A percentile compares a stretch with the other conserved stretches of the same genome.
These are phyloP conservation scores for Drosophila carrolli DNA, from an alignment of 1,140 invertebrate genomes.

Conservation along the genomic window DNA sequence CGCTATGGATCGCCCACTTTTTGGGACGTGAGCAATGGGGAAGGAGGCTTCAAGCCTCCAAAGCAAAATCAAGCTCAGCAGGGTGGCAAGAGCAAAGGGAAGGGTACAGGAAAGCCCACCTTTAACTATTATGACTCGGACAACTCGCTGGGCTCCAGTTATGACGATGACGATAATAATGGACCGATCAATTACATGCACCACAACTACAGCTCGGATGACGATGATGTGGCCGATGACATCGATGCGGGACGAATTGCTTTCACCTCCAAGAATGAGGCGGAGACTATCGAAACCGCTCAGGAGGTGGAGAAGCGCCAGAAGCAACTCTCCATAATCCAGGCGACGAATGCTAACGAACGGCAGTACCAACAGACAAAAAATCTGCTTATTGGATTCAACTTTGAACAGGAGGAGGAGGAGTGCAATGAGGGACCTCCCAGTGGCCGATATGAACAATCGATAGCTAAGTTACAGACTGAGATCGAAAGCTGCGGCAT, in stretches of 20 bases:
- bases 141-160: slow-evolving; percentile 74
- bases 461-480: slow-evolving; percentile 70
- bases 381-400: slow-evolving; percentile 76
- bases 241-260: slow-evolving; percentile 87
- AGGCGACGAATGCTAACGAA: slow-evolving; percentile 83
- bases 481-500: slow-evolving; percentile 76
- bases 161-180: slow-evolving; percentile 57
- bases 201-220: slow-evolving; percentile 55
- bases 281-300: slow-evolving; percentile 91
- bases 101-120: slow-evolving; percentile 29
- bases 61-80: slow-evolving; percentile 13
- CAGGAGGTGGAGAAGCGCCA: slow-evolving; percentile 80
- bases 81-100: slow-evolving; percentile 11
- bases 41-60: slow-evolving; percentile 29
- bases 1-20: slow-evolving; percentile 86
- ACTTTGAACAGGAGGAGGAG: slow-evolving; percentile 47
- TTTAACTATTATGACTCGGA: slow-evolving; percentile 75
- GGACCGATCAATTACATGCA: slow-evolving; percentile 22
- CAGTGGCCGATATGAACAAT: slow-evolving; percentile 64
- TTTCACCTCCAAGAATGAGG: slow-evolving; percentile 92
- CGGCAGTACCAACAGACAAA: slow-evolving; percentile 79
- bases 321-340: slow-evolving; percentile 83
- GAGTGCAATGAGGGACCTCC: not conserved
- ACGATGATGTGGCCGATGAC: slow-evolving; percentile 61
- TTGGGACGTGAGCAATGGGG: slow-evolving; percentile 80